Evolutionary conservation across 2,888 invertebrate species (phyloP), one percentile per base, ranked within the genome.

Genomic region (Fragum fragum): DNA sequence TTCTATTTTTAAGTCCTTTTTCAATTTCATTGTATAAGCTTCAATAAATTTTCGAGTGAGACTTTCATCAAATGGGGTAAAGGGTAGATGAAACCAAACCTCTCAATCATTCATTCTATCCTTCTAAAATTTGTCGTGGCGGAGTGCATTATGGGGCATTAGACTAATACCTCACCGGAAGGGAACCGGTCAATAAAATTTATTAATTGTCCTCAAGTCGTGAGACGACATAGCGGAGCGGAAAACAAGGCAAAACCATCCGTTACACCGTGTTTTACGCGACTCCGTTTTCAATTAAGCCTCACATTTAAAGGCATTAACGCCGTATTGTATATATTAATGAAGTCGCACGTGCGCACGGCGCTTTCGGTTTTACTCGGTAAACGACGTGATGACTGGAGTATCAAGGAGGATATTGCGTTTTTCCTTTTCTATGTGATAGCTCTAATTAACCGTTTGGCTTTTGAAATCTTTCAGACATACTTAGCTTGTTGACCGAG

Each of bases 201-300:
- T 85, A 85, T 85, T 85, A 85, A 85, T 85, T 85, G 85, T 80
- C 73, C 80, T 73, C 69, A 39, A 79, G 72, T 80, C 83, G 79
- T 79, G 83, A 77, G 76, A 72, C 74, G 52, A 76, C 83, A 80
- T 85, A 80, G 73, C 78, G 52, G 70, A 85, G 78, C 85, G 85
- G 85, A 80, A 85, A 85, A 85, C 77, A 55, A 83, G 69, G 73
- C 75, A 75, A 68, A 78, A 59, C 59, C 82, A 55, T 72, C 68
- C 55, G 81, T 81, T 74, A 57, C 80, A 52, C 57, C 85, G 85
- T 85, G 85, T 85, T 82, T 81, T 82, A 79, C 80, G 59, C 76
- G 85, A 55, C 85, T 80, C 85, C 85, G 85, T 71, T 83, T 83
- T 85, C 85, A 85, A 85, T 85, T 85, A 85, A 61, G 61, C 32